Conservation (phyloP, 2,113 vertebrate species). For the Microcebus murinus region DNA sequence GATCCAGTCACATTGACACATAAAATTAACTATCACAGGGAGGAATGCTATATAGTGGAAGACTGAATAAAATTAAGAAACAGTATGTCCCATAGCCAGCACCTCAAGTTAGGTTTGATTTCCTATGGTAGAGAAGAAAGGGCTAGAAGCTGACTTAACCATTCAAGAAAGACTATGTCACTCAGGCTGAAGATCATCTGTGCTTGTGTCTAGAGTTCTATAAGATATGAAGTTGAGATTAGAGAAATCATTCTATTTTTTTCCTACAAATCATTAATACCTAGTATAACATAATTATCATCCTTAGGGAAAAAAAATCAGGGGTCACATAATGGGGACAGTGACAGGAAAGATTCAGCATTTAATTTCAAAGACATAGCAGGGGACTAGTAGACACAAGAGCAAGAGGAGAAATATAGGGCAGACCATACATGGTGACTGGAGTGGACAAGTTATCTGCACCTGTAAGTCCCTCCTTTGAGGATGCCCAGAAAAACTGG, state of each 20-base stretch:
- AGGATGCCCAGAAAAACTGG: background rate
- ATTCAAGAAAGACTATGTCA: background rate
- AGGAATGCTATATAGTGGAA: background rate
- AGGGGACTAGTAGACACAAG: too few species aligned
- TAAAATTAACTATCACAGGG: background rate
- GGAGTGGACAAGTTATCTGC: background rate
- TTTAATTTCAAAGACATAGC: background rate
- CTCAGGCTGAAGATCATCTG: too few species aligned
- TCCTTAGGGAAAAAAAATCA: background rate
- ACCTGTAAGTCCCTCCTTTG: background rate
- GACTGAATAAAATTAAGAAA: background rate
- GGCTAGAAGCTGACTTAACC: background rate
- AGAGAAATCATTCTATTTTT: background rate
- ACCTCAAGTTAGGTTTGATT: background rate
- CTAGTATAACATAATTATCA: background rate
- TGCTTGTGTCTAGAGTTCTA: background rate
- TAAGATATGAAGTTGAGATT: background rate
- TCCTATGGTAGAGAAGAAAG: background rate
- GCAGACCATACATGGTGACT: background rate
- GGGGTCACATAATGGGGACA: background rate
- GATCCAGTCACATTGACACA: background rate
- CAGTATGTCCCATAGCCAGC: background rate
- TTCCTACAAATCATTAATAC: background rate
- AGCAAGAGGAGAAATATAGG: background rate
- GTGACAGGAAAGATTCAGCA: background rate